These are phyloP conservation scores for Linurgus olivaceus DNA, from an alignment of 2,797 vertebrate species.

Conservation along the genomic window DNA sequence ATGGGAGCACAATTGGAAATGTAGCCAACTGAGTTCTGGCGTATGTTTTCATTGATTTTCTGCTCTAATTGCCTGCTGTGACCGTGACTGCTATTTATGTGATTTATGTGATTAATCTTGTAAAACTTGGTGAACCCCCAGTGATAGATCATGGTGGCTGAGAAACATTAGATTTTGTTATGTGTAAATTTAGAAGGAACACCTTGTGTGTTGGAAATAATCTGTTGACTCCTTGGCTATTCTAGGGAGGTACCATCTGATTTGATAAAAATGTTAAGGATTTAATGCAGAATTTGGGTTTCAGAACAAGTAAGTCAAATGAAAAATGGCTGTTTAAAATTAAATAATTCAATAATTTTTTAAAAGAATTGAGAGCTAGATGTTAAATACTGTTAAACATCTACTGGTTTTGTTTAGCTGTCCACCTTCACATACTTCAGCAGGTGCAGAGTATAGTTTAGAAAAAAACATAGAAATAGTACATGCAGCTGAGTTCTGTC, in stretches of 20 bases:
- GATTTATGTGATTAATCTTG: not conserved
- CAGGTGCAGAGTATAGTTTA: not conserved
- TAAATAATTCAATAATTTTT: not conserved
- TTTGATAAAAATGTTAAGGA: not conserved
- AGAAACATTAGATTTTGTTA: not conserved
- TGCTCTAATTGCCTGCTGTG: conserved; percentile 56
- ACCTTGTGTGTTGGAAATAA: not conserved
- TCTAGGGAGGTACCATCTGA: not conserved
- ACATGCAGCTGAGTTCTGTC: not conserved
- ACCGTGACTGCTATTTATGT: not conserved
- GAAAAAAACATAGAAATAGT: not conserved
- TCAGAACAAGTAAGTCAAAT: not conserved
- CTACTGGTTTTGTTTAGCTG: not conserved
- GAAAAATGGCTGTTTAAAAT: not conserved
- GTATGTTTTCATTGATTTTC: conserved; percentile 55
- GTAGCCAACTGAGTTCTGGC: conserved; percentile 8
- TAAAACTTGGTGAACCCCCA: not conserved
- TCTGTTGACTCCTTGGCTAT: not conserved
- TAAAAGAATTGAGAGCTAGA: not conserved
- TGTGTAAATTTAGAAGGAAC: not conserved
- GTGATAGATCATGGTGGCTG: not conserved
- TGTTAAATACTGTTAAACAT: not conserved
- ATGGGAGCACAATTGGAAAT: not conserved
- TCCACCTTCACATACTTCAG: not conserved
- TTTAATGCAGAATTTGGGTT: not conserved